A percentile compares a stretch with the other conserved stretches of the same genome.
These are phyloP conservation scores for Daphoenositta chrysoptera DNA, from an alignment of 2,113 vertebrate species.

Conservation along the genomic window DNA sequence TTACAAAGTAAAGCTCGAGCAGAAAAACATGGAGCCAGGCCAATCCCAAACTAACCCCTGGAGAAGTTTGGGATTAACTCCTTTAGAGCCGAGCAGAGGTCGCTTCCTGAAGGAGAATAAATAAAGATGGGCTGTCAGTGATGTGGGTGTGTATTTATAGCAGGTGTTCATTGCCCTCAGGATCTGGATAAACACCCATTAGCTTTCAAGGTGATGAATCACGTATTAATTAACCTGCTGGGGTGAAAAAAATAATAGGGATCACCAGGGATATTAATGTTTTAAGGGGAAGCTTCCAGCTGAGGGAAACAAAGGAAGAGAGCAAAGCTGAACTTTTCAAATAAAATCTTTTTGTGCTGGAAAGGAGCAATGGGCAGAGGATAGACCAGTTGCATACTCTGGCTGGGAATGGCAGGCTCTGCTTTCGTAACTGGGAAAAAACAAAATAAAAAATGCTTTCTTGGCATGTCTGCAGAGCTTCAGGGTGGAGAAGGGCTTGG, in stretches of 20 bases:
- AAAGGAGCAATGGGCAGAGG: background rate
- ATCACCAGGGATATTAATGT: background rate
- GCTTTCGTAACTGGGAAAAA: background rate
- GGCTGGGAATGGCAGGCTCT: background rate
- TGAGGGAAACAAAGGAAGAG: background rate
- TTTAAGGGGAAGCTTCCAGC: slow-evolving; percentile 4
- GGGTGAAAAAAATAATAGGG: background rate
- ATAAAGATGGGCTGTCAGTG: background rate
- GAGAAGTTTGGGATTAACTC: background rate
- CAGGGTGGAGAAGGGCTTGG: background rate
- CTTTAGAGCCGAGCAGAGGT: background rate
- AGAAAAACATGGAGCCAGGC: background rate
- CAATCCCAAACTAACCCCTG: background rate
- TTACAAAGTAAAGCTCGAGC: background rate
- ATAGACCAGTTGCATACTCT: background rate
- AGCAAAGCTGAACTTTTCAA: background rate
- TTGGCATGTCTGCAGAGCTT: background rate
- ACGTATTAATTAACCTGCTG: slow-evolving; percentile 21
- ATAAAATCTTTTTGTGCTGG: background rate
- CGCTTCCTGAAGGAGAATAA: background rate
- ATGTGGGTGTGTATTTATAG: slow-evolving; percentile 32
- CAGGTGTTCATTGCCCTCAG: background rate
- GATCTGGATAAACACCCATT: slow-evolving; percentile 9
- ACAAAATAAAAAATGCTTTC: background rate
- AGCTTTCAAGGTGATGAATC: slow-evolving; percentile 22